Percentiles rank a stretch among this genome's conserved stretches.
Evolutionary conservation across 2,797 vertebrate species (phyloP).

Genomic region (Pitangus sulphuratus): DNA sequence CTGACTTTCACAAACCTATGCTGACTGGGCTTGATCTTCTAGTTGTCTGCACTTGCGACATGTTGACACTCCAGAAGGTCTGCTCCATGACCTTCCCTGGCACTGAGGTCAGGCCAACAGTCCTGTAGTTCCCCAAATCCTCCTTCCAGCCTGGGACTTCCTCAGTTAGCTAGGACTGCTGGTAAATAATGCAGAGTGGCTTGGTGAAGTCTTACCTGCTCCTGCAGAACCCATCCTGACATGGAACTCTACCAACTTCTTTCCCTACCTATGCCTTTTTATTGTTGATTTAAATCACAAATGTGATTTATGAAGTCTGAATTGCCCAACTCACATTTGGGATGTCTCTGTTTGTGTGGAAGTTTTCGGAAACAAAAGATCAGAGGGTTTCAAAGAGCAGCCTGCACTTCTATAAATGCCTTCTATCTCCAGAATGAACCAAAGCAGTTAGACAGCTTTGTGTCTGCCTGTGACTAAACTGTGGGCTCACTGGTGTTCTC

Average conservation of each 20-base stretch:
- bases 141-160: not conserved
- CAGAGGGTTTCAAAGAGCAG: not conserved
- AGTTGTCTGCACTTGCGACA: not conserved
- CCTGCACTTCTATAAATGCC: not conserved
- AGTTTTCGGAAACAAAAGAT: not conserved
- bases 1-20: not conserved
- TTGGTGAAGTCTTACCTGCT: not conserved
- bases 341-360: not conserved
- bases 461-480: not conserved
- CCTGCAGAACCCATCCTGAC: not conserved
- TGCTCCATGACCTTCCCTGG: not conserved
- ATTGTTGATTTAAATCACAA: not conserved
- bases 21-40: not conserved
- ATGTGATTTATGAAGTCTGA: not conserved
- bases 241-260: not conserved
- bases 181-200: not conserved
- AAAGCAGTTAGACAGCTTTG: not conserved
- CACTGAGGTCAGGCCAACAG: accelerated
- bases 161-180: not conserved
- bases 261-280: not conserved
- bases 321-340: not conserved
- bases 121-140: not conserved
- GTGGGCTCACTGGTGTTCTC: not conserved
- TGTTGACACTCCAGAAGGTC: not conserved
- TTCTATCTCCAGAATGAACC: not conserved